Percentiles rank a stretch among this genome's conserved stretches.
Conservation (phyloP, 2,888 invertebrate genomes). For the Amphipyra tragopoginis region DNA sequence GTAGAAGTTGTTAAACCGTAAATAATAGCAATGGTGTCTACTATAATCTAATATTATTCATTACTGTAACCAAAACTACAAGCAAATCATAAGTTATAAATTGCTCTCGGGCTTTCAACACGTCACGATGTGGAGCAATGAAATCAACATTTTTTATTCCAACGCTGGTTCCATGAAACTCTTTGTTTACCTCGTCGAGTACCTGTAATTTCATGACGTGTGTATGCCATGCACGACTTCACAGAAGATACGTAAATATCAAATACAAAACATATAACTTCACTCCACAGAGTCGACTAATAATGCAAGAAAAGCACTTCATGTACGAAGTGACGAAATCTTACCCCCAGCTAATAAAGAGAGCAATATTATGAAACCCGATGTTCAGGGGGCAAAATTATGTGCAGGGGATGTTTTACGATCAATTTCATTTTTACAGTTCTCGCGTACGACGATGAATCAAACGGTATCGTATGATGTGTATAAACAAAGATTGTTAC, state of each 20-base stretch:
- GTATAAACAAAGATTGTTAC: conserved; percentile 33
- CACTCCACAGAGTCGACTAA: conserved; percentile 11
- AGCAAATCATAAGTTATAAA: no score
- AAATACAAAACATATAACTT: background rate
- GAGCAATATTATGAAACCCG: conserved; percentile 65
- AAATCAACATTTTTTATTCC: no score
- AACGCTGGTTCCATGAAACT: background rate
- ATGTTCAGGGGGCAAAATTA: conserved; percentile 75
- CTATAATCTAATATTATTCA: no score
- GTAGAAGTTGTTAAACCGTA: no score
- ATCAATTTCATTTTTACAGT: conserved; percentile 80
- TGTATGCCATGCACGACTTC: no score
- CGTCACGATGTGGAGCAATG: no score
- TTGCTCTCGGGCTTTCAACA: no score
- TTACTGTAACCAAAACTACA: no score
- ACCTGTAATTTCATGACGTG: no score
- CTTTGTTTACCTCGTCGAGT: no score
- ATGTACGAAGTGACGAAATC: conserved; percentile 47
- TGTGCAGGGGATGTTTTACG: conserved; percentile 85
- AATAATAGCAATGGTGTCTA: no score
- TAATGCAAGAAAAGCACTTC: conserved; percentile 41
- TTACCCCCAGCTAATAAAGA: conserved; percentile 73
- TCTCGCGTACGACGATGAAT: conserved; percentile 54
- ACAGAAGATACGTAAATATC: background rate
- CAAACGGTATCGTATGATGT: conserved; percentile 35